These are phyloP conservation scores for Lucilia sericata DNA, from an alignment of 1,140 invertebrate genomes.

Conservation along the genomic window DNA sequence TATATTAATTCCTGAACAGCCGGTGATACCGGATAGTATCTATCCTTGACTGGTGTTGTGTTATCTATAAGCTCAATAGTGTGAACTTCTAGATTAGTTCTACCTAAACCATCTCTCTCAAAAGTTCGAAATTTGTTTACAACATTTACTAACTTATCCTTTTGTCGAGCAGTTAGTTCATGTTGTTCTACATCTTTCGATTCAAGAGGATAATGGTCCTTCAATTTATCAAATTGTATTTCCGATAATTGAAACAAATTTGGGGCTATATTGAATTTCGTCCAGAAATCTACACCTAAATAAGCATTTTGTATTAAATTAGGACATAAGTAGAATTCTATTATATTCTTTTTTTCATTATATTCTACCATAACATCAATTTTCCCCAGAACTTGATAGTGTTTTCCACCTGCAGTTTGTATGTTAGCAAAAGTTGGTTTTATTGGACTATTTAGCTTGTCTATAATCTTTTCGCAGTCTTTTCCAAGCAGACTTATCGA, in stretches of 20 bases:
- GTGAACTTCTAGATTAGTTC: not conserved
- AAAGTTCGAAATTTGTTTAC: not conserved
- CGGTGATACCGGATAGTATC: not conserved
- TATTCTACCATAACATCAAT: not conserved
- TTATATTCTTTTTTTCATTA: not conserved
- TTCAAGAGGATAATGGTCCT: not conserved
- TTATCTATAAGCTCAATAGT: not conserved
- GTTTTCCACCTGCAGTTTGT: not conserved
- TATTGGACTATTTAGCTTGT: not conserved
- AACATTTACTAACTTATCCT: not conserved
- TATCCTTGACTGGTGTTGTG: not conserved
- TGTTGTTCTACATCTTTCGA: not conserved
- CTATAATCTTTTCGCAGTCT: no score
- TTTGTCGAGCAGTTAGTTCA: not conserved
- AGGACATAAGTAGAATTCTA: not conserved
- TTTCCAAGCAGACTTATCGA: no score
- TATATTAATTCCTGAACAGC: not conserved
- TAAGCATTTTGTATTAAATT: not conserved
- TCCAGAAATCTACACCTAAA: constrained; percentile 12
- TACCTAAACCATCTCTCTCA: not conserved
- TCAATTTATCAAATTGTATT: not conserved
- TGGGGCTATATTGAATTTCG: not conserved
- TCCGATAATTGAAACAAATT: not conserved
- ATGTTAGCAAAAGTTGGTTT: not conserved
- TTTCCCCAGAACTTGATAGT: not conserved